Evolutionary conservation across 2,113 vertebrate genomes (phyloP), one percentile per base, ranked within the genome.

Genomic region (Malurus cyaneus): DNA sequence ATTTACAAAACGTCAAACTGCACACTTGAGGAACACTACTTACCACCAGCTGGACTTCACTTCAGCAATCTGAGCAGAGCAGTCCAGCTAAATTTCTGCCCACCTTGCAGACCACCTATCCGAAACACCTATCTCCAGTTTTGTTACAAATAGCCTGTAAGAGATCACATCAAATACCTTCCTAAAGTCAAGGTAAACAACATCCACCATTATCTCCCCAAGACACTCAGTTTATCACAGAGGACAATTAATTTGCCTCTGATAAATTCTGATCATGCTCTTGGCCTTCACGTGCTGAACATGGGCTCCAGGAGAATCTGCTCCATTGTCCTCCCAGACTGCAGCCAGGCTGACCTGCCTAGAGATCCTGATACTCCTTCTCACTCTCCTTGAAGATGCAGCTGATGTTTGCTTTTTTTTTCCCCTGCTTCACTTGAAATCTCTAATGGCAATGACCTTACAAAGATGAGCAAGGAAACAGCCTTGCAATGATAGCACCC

Each of bases 401-500:
- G 34, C 17, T 46, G 32, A 72, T 34, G 18, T 34, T 69, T 28
- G 23, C 2, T 72, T 77, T 65, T 44, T n/a, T 44, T 52, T 20
- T 6, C 5, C 61, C 26, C 23, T 52, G 29, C 41, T 80, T 76
- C 12, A 34, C 32, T 23, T 54, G 20, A 53, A 80, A 72, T 64
- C 46, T 36, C 54, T 59, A 46, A 84, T 60, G 23, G 74, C 81
- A 80, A 52, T 3, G n/a, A 65, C 9, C 12, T 78, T 80, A 26
- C 36, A 47, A 77, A 49, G 73, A 80, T 14, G 15, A 80, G 19
- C n/a, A 42, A 62, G 14, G 16, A 25, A 83, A 83, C 0, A 71
- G 25, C 34, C 67, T 69, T 54, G 23, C 23, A 89, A 77, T 0
- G 0, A 54, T 0, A 72, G 32, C 18, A 72, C 12, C 3, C 41